Evolutionary conservation across 2,888 invertebrate species (phyloP).

Genomic region (Pseudolycoriella hygida): DNA sequence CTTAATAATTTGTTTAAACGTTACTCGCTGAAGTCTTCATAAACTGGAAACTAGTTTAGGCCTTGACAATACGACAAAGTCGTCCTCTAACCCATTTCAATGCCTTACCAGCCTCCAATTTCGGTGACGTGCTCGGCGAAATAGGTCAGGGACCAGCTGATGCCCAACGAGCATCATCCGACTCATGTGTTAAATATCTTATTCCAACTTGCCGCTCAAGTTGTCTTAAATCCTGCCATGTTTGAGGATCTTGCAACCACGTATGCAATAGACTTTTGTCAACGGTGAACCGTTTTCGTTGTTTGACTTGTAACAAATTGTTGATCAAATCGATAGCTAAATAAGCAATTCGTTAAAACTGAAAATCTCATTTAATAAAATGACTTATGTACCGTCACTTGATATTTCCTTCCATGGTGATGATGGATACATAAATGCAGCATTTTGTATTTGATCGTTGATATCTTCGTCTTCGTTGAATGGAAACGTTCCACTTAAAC

Average conservation of each 20-base stretch:
- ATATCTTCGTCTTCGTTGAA: slow-evolving; percentile 99
- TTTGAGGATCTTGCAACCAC: slow-evolving; percentile 93
- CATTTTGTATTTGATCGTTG: slow-evolving; percentile 98
- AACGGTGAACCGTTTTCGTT: slow-evolving; percentile 84
- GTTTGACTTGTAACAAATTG: slow-evolving; percentile 92
- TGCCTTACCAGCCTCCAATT: slow-evolving; percentile 27
- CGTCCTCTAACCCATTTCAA: slow-evolving; percentile 29
- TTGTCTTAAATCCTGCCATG: slow-evolving; percentile 85
- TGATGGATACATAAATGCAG: slow-evolving; percentile 98
- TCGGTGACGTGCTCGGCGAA: slow-evolving; percentile 17
- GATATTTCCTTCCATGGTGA: slow-evolving; percentile 96
- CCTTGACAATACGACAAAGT: slow-evolving; percentile 22
- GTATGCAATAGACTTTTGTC: slow-evolving; percentile 89
- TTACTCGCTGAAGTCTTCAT: too few relatives aligned
- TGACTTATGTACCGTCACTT: slow-evolving; percentile 45
- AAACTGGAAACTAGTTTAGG: slow-evolving; percentile 8
- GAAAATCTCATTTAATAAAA: background rate
- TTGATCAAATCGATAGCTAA: slow-evolving; percentile 95
- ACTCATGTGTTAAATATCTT: slow-evolving; percentile 79
- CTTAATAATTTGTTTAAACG: too few relatives aligned
- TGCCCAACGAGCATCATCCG: slow-evolving; percentile 82
- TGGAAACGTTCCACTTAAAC: slow-evolving; percentile 95
- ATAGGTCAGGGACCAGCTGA: slow-evolving; percentile 14
- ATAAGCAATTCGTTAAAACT: background rate
- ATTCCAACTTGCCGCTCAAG: slow-evolving; percentile 64